A percentile compares a stretch with the other conserved stretches of the same genome.
Conservation (phyloP, 2,888 invertebrate genomes). For the Lasius fuliginosus region DNA sequence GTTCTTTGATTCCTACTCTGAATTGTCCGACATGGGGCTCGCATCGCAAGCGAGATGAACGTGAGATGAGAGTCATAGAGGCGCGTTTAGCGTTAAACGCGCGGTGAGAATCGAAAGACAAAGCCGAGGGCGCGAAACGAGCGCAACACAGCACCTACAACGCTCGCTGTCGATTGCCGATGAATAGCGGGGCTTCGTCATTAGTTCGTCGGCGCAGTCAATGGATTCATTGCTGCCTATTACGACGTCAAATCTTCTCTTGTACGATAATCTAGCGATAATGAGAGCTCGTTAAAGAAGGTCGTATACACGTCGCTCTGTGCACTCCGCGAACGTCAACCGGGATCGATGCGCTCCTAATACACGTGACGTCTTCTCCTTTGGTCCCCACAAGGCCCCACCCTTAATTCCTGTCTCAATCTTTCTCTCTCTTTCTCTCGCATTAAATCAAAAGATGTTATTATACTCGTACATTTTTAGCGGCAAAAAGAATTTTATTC, state of each 20-base stretch:
- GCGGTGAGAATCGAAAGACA: conserved; percentile 27
- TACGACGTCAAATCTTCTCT: conserved; percentile 80
- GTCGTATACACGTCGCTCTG: conserved; percentile 57
- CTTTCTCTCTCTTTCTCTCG: neutral
- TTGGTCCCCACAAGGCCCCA: conserved; percentile 38
- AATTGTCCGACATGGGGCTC: neutral
- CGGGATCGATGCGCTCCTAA: conserved; percentile 69
- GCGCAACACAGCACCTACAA: conserved; percentile 55
- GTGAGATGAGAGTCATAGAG: conserved; percentile 39
- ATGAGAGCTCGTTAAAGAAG: conserved; percentile 82
- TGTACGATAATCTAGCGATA: conserved; percentile 84
- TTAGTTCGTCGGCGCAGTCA: conserved; percentile 81
- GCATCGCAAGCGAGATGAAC: conserved; percentile 36
- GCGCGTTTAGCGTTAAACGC: conserved; percentile 33
- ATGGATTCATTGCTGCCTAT: conserved; percentile 82
- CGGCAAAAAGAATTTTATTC: neutral
- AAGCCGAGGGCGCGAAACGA: conserved; percentile 43
- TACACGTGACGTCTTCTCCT: conserved; percentile 58
- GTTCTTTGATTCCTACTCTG: neutral
- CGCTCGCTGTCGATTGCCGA: conserved; percentile 72
- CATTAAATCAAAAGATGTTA: neutral
- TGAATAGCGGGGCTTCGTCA: conserved; percentile 80
- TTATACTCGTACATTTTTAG: neutral
- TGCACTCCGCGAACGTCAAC: conserved; percentile 44
- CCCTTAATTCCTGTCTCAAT: neutral